Evolutionary conservation across 2,888 invertebrate genomes (phyloP), one percentile per base, ranked within the genome.

Genomic region (Scelioninae gen. 2): DNA sequence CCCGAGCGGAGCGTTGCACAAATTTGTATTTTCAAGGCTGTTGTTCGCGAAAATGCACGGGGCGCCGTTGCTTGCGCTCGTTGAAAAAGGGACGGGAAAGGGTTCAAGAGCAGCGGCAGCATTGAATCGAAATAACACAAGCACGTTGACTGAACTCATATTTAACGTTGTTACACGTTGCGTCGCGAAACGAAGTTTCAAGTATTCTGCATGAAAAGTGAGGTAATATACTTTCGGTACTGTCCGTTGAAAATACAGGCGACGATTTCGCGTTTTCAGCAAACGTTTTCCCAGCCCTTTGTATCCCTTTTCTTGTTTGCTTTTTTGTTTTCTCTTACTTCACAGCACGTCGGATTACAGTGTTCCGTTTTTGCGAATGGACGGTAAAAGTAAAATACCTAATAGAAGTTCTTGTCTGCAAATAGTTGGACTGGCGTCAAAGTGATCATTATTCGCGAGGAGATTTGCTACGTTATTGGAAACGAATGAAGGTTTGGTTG

Each of bases 1-100:
- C 6, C 25, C 57, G 31, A 35, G 28, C 33, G 46, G 25, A 65
- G 69, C 11, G 19, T 53, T 53, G 37, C 28, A 28, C 45, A 39
- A 61, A 61, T 69, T 69, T 61, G 53, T 69, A 45, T 69, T 53
- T 69, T 61, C 37, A 16, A 52, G 53, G 45, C 52, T 48, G 37
- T 25, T 46, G 19, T 43, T 52, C 19, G 41, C 22, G 10, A 35
- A 68, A 19, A 28, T 15, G 28, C 46, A n/a, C 41, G 13, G 9
- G 10, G n/a, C 16, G 35, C 15, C 2, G 46, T 43, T 52, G 28
- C 39, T 61, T 37, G n/a, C 15, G 6, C 39, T 28, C 15, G 48
- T 37, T 15, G 2, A 48, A 31, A 28, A 28, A 10, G 10, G 16
- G n/a, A 19, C 1, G 43, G 13, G 45, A 18, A 28, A 28, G 31